These are phyloP conservation scores for Oscheius sp. DNA, from an alignment of 1,140 invertebrate species.

Conservation along the genomic window DNA sequence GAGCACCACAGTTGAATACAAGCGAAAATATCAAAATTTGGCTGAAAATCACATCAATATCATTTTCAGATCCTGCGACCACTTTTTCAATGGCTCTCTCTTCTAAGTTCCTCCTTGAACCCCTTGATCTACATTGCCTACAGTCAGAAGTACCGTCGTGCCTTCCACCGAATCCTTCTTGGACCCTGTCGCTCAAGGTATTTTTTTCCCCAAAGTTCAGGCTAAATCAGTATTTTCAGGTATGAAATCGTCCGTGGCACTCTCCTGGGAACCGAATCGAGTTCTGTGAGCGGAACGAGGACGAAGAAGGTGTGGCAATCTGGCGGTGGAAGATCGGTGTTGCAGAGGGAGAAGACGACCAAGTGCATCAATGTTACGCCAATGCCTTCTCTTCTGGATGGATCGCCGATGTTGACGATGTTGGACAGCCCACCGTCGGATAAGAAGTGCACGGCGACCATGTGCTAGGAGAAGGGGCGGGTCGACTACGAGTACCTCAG, in stretches of 20 bases:
- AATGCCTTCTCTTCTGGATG: not conserved
- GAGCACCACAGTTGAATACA: no score
- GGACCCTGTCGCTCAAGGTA: constrained; percentile 48
- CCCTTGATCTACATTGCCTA: constrained; percentile 95
- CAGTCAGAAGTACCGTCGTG: constrained; percentile 89
- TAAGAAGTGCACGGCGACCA: not conserved
- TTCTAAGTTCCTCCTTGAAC: constrained; percentile 93
- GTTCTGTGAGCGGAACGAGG: not conserved
- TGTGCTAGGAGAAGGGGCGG: not conserved
- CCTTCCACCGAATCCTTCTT: constrained; percentile 81
- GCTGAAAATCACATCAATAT: no score
- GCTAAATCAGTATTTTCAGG: constrained; percentile 8
- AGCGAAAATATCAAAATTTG: no score
- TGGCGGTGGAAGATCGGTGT: not conserved
- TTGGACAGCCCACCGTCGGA: not conserved
- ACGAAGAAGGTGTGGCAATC: not conserved
- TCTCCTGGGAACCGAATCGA: not conserved
- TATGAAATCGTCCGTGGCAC: constrained; percentile 32
- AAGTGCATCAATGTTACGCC: not conserved
- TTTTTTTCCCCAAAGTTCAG: not conserved
- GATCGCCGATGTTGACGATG: not conserved
- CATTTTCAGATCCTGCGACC: constrained; percentile 65
- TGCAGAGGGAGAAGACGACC: not conserved
- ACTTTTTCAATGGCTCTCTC: constrained; percentile 90
- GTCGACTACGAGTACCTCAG: not conserved